Percentiles rank a stretch among this genome's conserved stretches.
Evolutionary conservation across 1,140 invertebrate species (phyloP).

Genomic region (Acromyrmex echinatior): DNA sequence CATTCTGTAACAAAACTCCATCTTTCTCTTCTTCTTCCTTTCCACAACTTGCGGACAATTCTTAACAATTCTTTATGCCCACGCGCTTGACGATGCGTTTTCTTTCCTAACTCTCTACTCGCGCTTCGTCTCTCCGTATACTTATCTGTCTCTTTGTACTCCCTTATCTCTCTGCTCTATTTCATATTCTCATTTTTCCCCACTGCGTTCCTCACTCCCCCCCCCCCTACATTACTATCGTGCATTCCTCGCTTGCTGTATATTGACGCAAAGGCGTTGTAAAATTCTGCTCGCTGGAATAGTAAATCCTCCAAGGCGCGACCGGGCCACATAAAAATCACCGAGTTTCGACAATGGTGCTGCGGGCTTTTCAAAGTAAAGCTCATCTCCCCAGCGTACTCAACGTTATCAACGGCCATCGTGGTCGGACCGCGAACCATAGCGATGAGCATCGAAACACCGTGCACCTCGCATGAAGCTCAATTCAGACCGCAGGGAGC

Average conservation of each 20-base stretch:
- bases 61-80: slow-evolving; percentile 37
- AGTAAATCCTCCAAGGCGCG: slow-evolving; percentile 5
- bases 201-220: background rate
- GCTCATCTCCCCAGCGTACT: slow-evolving; percentile 27
- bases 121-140: background rate
- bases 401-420: slow-evolving; percentile 49
- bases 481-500: slow-evolving; percentile 40
- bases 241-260: background rate
- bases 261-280: slow-evolving; percentile 8
- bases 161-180: slow-evolving; percentile 47
- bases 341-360: background rate
- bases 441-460: slow-evolving; percentile 58
- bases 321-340: slow-evolving; percentile 27
- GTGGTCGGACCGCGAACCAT: slow-evolving; percentile 48
- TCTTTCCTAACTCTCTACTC: slow-evolving; percentile 1
- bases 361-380: slow-evolving; percentile 60
- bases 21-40: background rate
- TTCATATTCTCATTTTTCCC: slow-evolving; percentile 42
- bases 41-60: slow-evolving; percentile 17
- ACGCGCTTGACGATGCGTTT: slow-evolving; percentile 11
- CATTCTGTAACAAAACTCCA: slow-evolving; percentile 5
- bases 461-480: slow-evolving; percentile 32
- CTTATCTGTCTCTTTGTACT: slow-evolving; percentile 38
- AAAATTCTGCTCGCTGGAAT: slow-evolving; percentile 20
- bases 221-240: background rate